Percentiles rank a stretch among this genome's conserved stretches.
Conservation (phyloP, 2,113 vertebrate species). For the Xenopus laevis region DNA sequence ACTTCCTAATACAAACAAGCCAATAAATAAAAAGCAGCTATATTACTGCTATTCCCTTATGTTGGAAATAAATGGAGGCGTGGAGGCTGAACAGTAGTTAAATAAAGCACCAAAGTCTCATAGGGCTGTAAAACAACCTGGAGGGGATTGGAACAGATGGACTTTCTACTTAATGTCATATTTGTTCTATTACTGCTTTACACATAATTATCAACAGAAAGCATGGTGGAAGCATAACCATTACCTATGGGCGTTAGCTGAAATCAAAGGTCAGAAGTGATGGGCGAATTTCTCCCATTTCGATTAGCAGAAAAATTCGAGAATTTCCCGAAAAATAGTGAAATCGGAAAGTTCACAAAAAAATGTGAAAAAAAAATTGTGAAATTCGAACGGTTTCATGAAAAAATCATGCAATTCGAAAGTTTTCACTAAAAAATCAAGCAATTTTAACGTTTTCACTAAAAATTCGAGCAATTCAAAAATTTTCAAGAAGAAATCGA, state of each 20-base stretch:
- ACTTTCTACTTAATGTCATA: constrained; percentile 31
- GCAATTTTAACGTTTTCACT: no score
- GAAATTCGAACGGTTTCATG: no score
- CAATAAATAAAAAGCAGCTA: constrained; percentile 26
- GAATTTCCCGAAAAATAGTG: no score
- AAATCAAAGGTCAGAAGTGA: no score
- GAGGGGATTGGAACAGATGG: constrained; percentile 37
- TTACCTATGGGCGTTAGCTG: constrained; percentile 4
- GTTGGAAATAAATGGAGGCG: constrained; percentile 25
- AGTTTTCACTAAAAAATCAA: no score
- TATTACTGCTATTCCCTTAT: constrained; percentile 17
- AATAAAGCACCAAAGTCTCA: constrained; percentile 9
- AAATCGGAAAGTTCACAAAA: no score
- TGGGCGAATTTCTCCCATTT: no score
- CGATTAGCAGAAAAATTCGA: no score
- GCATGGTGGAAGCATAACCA: constrained; percentile 30
- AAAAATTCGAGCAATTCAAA: no score
- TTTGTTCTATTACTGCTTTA: constrained; percentile 35
- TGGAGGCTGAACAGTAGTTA: constrained; percentile 25
- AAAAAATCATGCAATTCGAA: no score
- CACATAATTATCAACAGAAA: constrained; percentile 36
- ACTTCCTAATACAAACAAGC: constrained; percentile 17
- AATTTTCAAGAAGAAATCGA: no score
- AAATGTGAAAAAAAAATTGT: no score
- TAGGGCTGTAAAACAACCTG: constrained; percentile 28